These are phyloP conservation scores for Siphlonurus alternatus DNA, from an alignment of 2,888 invertebrate species.

Conservation along the genomic window DNA sequence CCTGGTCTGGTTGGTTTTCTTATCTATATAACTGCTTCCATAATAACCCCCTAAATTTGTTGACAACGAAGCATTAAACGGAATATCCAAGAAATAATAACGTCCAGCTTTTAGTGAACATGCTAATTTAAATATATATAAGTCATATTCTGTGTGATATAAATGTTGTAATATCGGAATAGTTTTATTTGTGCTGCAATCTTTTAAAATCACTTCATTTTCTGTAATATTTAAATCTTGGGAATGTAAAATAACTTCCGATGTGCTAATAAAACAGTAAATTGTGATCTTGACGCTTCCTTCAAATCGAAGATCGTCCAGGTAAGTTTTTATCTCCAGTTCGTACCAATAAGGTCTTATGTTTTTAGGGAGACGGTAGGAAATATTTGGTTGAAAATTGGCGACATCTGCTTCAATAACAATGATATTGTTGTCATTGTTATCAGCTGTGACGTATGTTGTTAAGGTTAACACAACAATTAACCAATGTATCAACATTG, in stretches of 20 bases:
- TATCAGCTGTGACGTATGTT: no score
- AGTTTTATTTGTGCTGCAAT: slow-evolving; percentile 14
- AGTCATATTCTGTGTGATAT: slow-evolving; percentile 38
- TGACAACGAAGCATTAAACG: slow-evolving; percentile 41
- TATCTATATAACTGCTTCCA: slow-evolving; percentile 45
- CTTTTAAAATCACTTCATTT: no score
- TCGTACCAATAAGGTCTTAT: slow-evolving; percentile 36
- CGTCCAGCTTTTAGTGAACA: slow-evolving; percentile 28
- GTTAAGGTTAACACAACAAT: no score
- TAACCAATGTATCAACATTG: no score
- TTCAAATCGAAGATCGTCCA: slow-evolving; percentile 15
- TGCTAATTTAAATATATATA: slow-evolving; percentile 38
- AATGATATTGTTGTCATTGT: no score
- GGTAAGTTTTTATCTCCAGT: slow-evolving; percentile 24
- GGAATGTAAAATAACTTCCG: slow-evolving; percentile 46
- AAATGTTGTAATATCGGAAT: slow-evolving; percentile 19
- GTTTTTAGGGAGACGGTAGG: slow-evolving; percentile 35
- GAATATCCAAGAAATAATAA: slow-evolving; percentile 38
- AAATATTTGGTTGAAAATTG: no score
- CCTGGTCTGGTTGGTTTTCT: slow-evolving; percentile 19
- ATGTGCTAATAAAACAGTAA: slow-evolving; percentile 31
- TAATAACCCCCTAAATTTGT: slow-evolving; percentile 51
- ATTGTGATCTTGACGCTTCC: slow-evolving; percentile 15
- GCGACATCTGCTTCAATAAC: no score
- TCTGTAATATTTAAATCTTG: slow-evolving; percentile 41